Percentiles rank a stretch among this genome's conserved stretches.
Conservation (phyloP, 2,113 vertebrate species). For the Paradoxurus hermaphroditus region DNA sequence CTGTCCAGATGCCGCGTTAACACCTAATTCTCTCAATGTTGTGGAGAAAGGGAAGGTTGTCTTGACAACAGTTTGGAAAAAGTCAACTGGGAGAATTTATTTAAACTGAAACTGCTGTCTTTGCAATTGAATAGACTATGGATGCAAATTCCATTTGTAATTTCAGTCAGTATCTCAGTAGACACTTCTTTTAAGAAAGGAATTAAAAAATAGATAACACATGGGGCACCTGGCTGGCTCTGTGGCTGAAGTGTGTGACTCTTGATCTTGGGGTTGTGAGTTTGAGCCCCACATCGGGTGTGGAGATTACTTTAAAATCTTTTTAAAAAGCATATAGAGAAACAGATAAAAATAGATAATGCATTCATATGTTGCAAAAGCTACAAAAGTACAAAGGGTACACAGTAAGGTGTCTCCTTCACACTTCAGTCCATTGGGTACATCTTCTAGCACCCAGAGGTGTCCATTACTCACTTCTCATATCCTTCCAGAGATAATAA, state of each 20-base stretch:
- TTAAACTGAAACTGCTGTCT: slow-evolving; percentile 16
- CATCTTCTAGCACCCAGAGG: too few relatives aligned
- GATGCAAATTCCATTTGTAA: neutral
- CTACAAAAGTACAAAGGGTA: neutral
- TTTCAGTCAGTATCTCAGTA: neutral
- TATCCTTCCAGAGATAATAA: neutral
- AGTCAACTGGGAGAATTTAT: slow-evolving; percentile 41
- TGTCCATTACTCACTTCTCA: neutral
- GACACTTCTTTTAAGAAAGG: neutral
- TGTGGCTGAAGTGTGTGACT: neutral
- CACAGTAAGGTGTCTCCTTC: neutral
- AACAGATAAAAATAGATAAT: neutral
- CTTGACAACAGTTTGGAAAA: slow-evolving; percentile 72
- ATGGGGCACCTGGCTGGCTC: neutral
- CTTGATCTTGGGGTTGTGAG: neutral
- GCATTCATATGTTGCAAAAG: neutral
- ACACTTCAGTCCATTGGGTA: neutral
- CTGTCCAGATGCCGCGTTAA: slow-evolving; percentile 62
- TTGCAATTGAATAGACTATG: neutral
- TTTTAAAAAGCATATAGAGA: neutral
- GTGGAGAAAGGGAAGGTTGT: slow-evolving; percentile 68
- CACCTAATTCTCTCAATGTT: slow-evolving; percentile 73
- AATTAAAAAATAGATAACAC: neutral
- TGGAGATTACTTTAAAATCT: neutral
- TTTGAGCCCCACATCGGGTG: neutral